Base-by-base conservation (phyloP, 2,797 vertebrate genomes). In the Hypotaenidia okinawae region DNA sequence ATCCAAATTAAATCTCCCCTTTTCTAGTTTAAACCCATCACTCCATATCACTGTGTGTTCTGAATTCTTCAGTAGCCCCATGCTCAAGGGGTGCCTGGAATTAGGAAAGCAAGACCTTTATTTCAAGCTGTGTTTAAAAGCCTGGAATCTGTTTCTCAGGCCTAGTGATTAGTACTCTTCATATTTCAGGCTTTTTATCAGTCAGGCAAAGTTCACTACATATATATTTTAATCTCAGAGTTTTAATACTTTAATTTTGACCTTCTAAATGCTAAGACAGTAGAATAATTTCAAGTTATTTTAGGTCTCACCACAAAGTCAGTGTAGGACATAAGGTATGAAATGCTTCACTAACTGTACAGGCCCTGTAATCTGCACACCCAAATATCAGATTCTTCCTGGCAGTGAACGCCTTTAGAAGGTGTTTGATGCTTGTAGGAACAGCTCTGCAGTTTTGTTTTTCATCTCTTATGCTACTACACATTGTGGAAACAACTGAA, bases 401-500 rank as follows among this genome's bases (percentile, higher is more conserved):
- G 28, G 16, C 19, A 78, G 35, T 12, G 32, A 59, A 27, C 37
- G 43, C n/a, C 43, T 93, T 68, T 37, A 86, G 35, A 64, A 30
- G 15, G 6, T 81, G 14, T 73, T 78, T 68, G n/a, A 13, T 75
- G 33, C n/a, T 76, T 0, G 0, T 49, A 52, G 35, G 15, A 62
- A 33, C 52, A 67, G 10, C 25, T 33, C 27, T 80, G 35, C n/a
- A 55, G 33, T 64, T 94, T 22, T 52, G 21, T 7, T 76, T 55
- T 81, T 88, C 28, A 73, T n/a, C 32, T 69, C 51, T 80, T 55
- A 14, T 75, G 33, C 32, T 55, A 3, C 16, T 54, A 1, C 59
- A 11, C 87, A n/a, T 63, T 88, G 28, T 81, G 37, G 51, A 87
- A 88, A 59, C 39, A 24, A 81, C 73, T 89, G 80, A 82, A 80